Base-by-base conservation (phyloP, 2,113 vertebrate genomes). In the Coregonus clupeaformis region DNA sequence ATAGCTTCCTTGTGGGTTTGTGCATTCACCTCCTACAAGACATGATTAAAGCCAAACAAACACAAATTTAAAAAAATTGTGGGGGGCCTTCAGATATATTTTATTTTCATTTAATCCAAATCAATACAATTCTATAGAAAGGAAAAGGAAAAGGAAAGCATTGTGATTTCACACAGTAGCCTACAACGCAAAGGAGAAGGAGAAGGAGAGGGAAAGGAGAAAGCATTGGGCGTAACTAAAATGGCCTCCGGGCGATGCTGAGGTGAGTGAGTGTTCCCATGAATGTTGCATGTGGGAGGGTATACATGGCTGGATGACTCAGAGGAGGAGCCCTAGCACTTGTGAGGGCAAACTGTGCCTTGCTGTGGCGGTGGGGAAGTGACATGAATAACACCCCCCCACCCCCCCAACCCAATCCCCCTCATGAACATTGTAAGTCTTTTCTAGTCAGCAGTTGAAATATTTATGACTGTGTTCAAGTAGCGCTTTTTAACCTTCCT, bases 271-370 rank as follows among this genome's bases (percentile, higher is more conserved):
- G 64, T 27, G 49, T 52, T 80, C 6, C 63, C 30, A 84, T 91
- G 90, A 91, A 90, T 90, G 87, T 90, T 91, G 88, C 78, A 90
- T 91, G 89, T 90, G 87, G 80, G 87, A 79, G 80, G 84, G 90
- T 89, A 87, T 89, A 90, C 89, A 90, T 90, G 86, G 88, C 90
- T 82, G 79, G 76, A 68, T 88, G 89, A 89, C 89, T 90, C 88
- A 87, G 87, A 79, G 85, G 87, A 88, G 84, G 80, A 87, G 90
- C 84, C 87, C 89, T 42, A 71, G 82, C 84, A 87, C 85, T 87
- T 89, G 89, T 87, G 89, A 89, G 90, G 88, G 85, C 90, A 91
- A 91, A 89, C 84, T 72, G 85, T 81, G 82, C 82, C 36, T 6
- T 60, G 24, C 32, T 6, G n/a, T 72, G 27, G 52, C 24, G 72